Evolutionary conservation across 30 jellyfish, hydroid and myxozoan species (phyloP).

Genomic region (Pseudorhiza aurosa): DNA sequence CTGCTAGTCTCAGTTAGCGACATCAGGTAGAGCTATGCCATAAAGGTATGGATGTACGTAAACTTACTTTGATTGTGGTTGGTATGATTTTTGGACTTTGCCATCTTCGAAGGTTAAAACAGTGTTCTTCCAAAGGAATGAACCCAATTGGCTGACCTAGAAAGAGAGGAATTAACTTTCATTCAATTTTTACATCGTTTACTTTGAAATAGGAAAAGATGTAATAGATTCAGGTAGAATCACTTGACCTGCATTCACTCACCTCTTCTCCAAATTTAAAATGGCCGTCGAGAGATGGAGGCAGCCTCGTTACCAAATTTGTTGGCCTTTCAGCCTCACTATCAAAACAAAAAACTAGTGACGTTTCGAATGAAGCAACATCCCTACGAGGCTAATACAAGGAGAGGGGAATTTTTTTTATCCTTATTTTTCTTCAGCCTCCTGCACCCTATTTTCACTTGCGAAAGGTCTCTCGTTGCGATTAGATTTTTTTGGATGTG

Average conservation of each 20-base stretch:
- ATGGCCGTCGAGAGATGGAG: constrained; percentile 41
- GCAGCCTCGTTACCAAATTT: constrained; percentile 33
- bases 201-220: background rate
- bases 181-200: background rate
- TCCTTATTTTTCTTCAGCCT: too few species aligned
- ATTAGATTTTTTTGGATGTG: too few species aligned
- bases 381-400: too few species aligned
- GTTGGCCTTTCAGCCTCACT: background rate
- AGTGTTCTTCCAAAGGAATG: background rate
- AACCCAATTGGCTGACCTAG: constrained; percentile 1
- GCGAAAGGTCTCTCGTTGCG: too few species aligned
- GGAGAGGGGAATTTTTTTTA: too few species aligned
- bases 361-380: too few species aligned
- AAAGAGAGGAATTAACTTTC: background rate
- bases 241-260: background rate
- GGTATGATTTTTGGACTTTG: constrained; percentile 98
- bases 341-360: too few species aligned
- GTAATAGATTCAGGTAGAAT: background rate
- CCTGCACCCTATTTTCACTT: too few species aligned
- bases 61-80: constrained; percentile 96
- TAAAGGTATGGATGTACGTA: too few species aligned
- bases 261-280: background rate
- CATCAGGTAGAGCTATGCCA: too few species aligned
- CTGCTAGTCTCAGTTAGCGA: too few species aligned
- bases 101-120: constrained; percentile 49